Base-by-base conservation (phyloP, 2,113 vertebrate species). In the Circaetus cinerascens region DNA sequence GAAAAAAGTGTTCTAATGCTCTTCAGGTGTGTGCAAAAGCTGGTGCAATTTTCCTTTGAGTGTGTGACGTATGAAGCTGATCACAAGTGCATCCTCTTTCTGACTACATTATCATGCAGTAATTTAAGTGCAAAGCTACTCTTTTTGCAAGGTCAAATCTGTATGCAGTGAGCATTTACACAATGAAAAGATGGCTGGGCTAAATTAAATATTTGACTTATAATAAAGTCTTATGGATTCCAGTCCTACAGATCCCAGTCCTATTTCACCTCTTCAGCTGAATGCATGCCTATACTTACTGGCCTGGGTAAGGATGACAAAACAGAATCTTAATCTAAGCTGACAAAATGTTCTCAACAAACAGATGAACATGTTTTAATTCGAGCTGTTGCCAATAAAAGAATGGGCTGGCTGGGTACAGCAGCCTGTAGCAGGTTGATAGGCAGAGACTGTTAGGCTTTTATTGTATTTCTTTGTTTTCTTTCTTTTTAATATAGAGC, bases 321-420 rank as follows among this genome's bases (percentile, higher is more conserved):
- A 97, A 97, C 45, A 74, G 88, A 86, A 60, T 84, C 62, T 95
- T 97, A 95, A 95, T 87, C 55, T 88, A 95, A 97, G 56, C 30
- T 95, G 91, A 95, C 92, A 94, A 98, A 95, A 94, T 77, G 59
- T 91, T 97, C 94, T 71, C 83, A 90, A 79, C 88, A 97, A 95
- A 95, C 82, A 93, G 82, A 96, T 60, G 88, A 97, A 89, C 6
- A 6, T 94, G 78, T 94, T 98, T 97, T 97, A 97, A 96, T 97
- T 92, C 4, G 46, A 48, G 34, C 55, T 83, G 46, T 92, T 13
- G 2, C 53, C 51, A 93, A 18, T 86, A 68, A 93, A 92, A 96
- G 55, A 95, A 96, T 89, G 56, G 84, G 29, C 63, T 96, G 43
- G 15, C 48, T 55, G 59, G 53, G 43, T 88, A 75, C 51, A 95